A percentile compares a stretch with the other conserved stretches of the same genome.
These are phyloP conservation scores for Amblyteles armatorius DNA, from an alignment of 2,888 invertebrate species.

Conservation along the genomic window DNA sequence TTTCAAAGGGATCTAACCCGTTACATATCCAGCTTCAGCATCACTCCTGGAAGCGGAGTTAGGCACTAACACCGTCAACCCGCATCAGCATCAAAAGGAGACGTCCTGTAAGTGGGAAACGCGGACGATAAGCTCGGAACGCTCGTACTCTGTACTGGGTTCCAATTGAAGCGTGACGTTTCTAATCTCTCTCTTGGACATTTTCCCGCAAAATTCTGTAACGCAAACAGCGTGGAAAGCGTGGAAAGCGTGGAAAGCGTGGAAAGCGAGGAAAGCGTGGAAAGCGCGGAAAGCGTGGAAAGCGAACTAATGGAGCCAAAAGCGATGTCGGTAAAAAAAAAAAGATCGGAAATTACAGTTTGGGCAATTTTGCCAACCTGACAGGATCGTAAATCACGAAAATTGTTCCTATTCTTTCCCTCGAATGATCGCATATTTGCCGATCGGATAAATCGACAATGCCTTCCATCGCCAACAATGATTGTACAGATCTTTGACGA, in stretches of 20 bases:
- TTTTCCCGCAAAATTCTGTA: background rate
- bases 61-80: constrained; percentile 6
- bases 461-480: background rate
- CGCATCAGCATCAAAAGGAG: constrained; percentile 6
- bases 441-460: background rate
- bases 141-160: background rate
- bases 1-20: background rate
- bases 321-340: background rate
- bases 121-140: constrained; percentile 3
- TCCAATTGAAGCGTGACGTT: constrained; percentile 3
- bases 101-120: background rate
- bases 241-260: background rate
- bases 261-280: background rate
- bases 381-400: background rate
- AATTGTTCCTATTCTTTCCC: background rate
- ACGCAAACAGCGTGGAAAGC: background rate
- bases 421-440: background rate
- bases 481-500: constrained; percentile 10
- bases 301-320: background rate
- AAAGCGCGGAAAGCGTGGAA: background rate
- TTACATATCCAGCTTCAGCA: background rate
- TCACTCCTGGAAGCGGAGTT: background rate
- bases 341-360: background rate
- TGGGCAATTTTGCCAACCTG: background rate
- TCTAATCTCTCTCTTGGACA: background rate